phyloP scores from a whole-genome alignment of 1,140 invertebrate genomes.

The Tigriopus japonicus region DNA sequence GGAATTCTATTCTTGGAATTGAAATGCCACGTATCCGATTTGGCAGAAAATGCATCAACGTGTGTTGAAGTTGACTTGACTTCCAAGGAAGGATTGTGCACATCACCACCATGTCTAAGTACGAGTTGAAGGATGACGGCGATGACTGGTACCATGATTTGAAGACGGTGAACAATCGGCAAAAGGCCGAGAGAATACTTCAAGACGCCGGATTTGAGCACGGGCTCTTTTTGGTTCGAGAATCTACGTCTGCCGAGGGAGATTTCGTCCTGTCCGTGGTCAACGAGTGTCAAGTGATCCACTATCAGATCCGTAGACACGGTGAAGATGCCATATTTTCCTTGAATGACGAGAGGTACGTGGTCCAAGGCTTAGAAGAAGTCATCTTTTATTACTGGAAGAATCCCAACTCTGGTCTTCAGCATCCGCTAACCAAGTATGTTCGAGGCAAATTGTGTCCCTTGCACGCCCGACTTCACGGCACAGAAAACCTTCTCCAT shows the following conservation, averaged over 20 bases:
- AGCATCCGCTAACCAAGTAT: background rate
- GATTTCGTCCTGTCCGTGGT: slow-evolving; percentile 11
- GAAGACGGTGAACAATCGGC: too few species aligned
- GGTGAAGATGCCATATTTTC: slow-evolving; percentile 10
- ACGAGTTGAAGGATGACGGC: too few species aligned
- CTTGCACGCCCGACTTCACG: background rate
- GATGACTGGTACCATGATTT: too few species aligned
- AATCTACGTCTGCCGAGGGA: background rate
- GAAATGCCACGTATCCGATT: too few species aligned
- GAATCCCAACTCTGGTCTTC: background rate
- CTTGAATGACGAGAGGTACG: background rate
- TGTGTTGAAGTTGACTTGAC: too few species aligned
- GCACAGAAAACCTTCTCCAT: slow-evolving; percentile 6
- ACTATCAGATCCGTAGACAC: slow-evolving; percentile 5
- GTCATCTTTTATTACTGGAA: background rate
- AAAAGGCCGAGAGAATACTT: background rate
- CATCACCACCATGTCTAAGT: too few species aligned
- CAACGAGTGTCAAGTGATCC: background rate
- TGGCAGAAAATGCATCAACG: too few species aligned
- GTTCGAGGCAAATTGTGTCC: background rate
- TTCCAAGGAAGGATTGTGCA: too few species aligned
- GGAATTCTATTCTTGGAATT: too few species aligned
- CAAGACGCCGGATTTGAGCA: background rate
- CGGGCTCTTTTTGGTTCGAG: background rate
- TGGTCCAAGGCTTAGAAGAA: background rate